Conservation (phyloP, 2,888 invertebrate genomes). For the Byasa hedistus region DNA sequence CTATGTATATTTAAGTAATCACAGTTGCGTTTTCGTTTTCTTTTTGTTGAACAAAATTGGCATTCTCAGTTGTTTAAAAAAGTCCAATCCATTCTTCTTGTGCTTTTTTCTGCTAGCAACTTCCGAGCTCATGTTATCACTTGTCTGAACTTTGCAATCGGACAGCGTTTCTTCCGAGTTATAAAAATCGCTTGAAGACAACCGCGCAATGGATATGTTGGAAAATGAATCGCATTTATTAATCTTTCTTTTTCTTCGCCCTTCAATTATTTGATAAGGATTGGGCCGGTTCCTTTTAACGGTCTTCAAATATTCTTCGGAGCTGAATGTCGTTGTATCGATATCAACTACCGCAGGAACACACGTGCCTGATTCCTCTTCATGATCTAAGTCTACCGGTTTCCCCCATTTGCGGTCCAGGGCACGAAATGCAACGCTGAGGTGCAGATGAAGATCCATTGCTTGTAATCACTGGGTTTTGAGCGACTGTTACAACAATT, state of each 20-base stretch:
- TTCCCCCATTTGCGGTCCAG: slow-evolving; percentile 59
- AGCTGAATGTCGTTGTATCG: slow-evolving; percentile 52
- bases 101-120: too few relatives aligned
- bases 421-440: slow-evolving; percentile 53
- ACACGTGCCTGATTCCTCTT: slow-evolving; percentile 41
- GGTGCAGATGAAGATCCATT: slow-evolving; percentile 61
- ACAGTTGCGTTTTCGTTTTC: too few relatives aligned
- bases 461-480: not conserved
- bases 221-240: slow-evolving; percentile 45
- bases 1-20: too few relatives aligned
- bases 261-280: slow-evolving; percentile 13
- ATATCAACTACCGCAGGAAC: slow-evolving; percentile 47
- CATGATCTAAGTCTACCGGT: slow-evolving; percentile 50
- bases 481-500: not conserved
- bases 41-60: too few relatives aligned
- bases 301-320: slow-evolving; percentile 50
- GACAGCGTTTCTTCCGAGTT: not conserved
- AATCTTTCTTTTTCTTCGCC: slow-evolving; percentile 22
- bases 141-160: too few relatives aligned
- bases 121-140: too few relatives aligned
- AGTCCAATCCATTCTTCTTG: too few relatives aligned
- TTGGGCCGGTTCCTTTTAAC: slow-evolving; percentile 38
- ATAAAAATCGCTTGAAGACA: slow-evolving; percentile 37
- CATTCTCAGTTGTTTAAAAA: too few relatives aligned
- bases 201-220: slow-evolving; percentile 46